A percentile compares a stretch with the other conserved stretches of the same genome.
These are phyloP conservation scores for Myotis vivesi DNA, from an alignment of 2,797 vertebrate genomes.

Conservation along the genomic window DNA sequence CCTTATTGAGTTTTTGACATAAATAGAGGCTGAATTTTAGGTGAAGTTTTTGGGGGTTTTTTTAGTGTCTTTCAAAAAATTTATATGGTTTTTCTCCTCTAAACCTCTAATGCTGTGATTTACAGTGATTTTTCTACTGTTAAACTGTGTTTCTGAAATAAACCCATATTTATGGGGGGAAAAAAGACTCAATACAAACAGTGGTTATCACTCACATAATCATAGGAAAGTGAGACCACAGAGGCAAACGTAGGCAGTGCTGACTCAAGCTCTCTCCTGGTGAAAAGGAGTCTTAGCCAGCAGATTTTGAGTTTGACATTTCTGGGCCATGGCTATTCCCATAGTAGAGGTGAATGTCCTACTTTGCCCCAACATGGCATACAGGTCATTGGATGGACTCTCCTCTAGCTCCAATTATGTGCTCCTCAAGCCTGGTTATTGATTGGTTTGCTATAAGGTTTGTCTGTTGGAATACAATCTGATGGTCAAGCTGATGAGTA, in stretches of 20 bases:
- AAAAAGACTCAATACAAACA: background rate
- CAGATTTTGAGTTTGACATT: background rate
- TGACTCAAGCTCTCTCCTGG: background rate
- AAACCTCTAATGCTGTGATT: too few species aligned
- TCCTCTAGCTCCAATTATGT: background rate
- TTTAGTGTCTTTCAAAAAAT: too few species aligned
- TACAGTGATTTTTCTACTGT: too few species aligned
- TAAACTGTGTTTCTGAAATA: too few species aligned
- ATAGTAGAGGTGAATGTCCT: background rate
- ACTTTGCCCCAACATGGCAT: background rate
- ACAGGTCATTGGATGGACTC: background rate
- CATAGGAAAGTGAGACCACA: background rate
- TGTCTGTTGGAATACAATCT: background rate
- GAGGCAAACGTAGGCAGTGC: background rate
- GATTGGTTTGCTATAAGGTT: background rate
- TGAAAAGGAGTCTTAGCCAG: background rate
- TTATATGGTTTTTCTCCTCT: too few species aligned
- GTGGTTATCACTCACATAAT: background rate
- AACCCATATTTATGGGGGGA: too few species aligned
- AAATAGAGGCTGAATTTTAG: too few species aligned
- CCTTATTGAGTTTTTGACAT: too few species aligned
- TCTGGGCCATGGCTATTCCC: background rate
- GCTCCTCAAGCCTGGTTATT: background rate
- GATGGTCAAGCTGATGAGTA: background rate
- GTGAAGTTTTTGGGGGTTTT: too few species aligned